phyloP scores from a whole-genome alignment of 2,888 invertebrate species.

The Lamellibrachia columna region DNA sequence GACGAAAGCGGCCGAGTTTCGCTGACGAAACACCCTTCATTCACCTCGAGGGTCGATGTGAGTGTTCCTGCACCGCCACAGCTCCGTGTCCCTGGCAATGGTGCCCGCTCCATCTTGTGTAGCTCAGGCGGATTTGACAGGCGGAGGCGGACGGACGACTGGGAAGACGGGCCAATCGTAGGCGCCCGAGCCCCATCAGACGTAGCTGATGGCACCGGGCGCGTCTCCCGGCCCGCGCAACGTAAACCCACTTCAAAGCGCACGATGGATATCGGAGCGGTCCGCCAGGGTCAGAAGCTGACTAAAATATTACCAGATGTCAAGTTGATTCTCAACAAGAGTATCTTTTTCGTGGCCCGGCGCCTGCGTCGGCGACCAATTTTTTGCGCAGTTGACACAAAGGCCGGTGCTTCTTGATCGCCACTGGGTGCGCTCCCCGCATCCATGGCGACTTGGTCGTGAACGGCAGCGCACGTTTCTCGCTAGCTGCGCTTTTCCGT shows the following conservation, averaged over 20 bases:
- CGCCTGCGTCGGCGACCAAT: background rate
- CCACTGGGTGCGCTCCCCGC: background rate
- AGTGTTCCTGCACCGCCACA: background rate
- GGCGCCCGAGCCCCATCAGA: background rate
- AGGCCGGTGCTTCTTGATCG: background rate
- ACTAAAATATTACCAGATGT: constrained; percentile 16
- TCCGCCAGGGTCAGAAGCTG: background rate
- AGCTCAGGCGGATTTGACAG: background rate
- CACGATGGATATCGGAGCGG: constrained; percentile 12
- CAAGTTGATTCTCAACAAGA: constrained; percentile 11
- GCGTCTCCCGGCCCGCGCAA: background rate
- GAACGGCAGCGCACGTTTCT: background rate
- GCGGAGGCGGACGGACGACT: background rate
- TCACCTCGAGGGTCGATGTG: background rate
- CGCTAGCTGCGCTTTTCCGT: background rate
- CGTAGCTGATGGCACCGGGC: background rate
- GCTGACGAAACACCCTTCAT: background rate
- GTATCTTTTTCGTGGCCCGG: background rate
- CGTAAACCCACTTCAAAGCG: constrained; percentile 12
- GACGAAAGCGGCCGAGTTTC: background rate
- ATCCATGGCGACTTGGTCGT: background rate
- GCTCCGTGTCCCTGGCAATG: background rate
- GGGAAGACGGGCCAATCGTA: background rate
- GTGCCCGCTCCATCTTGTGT: background rate
- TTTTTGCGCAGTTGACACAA: constrained; percentile 6